Conservation (phyloP, 2,113 vertebrate species). For the Bos taurus region DNA sequence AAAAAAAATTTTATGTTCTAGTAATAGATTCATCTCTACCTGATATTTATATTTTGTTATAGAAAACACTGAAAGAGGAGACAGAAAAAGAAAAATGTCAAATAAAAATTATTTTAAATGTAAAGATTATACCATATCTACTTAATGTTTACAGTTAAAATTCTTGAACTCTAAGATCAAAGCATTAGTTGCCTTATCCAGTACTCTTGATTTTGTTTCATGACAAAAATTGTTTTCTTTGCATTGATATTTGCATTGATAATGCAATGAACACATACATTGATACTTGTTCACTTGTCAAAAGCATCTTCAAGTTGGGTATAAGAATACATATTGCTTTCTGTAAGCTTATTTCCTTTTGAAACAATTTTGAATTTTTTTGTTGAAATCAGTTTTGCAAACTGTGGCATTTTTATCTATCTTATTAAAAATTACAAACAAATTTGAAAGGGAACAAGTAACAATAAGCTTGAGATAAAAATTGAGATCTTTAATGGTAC, state of each 20-base stretch:
- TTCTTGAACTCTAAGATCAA: not conserved
- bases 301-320: not conserved
- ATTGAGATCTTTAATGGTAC: not conserved
- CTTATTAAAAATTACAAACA: not conserved
- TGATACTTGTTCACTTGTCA: not conserved
- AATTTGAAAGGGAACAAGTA: not conserved
- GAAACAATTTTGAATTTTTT: not conserved
- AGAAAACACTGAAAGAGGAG: not conserved
- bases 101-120: not conserved
- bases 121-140: not conserved
- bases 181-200: not conserved
- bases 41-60: not conserved
- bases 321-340: not conserved
- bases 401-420: not conserved
- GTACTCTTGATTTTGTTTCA: not conserved
- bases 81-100: not conserved
- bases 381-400: not conserved
- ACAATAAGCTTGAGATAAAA: not conserved
- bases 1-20: not conserved
- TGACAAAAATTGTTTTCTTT: not conserved
- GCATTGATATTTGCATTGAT: not conserved
- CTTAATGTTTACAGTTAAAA: not conserved
- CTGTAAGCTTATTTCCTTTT: not conserved
- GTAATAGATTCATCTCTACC: not conserved
- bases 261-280: not conserved